Evolutionary conservation across 2,888 invertebrate genomes (phyloP).

Genomic region (Linnaemya vulpina): DNA sequence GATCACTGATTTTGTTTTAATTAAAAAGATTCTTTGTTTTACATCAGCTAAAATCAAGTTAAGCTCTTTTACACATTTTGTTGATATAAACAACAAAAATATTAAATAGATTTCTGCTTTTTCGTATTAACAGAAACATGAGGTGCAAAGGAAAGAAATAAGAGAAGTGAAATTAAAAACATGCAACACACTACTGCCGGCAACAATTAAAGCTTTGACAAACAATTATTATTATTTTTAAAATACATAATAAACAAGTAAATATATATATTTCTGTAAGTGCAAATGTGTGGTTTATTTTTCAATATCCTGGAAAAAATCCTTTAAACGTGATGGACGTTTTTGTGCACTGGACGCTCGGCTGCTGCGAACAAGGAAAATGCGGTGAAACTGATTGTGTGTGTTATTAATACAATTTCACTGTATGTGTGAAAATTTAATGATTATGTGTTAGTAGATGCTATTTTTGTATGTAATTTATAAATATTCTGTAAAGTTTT

Average conservation of each 20-base stretch:
- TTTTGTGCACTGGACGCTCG: not conserved
- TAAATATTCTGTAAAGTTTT: not conserved
- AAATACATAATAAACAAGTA: conserved; percentile 16
- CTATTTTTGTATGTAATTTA: not conserved
- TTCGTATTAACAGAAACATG: not conserved
- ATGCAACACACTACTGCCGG: conserved; percentile 20
- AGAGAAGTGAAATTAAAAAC: not conserved
- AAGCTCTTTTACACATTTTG: conserved; percentile 4
- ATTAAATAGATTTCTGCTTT: not conserved
- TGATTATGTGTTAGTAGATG: not conserved
- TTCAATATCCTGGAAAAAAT: conserved; percentile 18
- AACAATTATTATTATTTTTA: conserved; percentile 2
- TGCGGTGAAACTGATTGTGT: conserved; percentile 1
- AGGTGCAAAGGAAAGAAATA: not conserved
- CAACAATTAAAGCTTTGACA: conserved; percentile 33
- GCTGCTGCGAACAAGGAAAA: conserved; percentile 2
- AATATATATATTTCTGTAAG: not conserved
- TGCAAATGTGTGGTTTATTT: not conserved
- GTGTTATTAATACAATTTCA: not conserved
- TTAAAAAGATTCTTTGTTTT: not conserved
- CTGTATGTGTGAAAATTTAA: not conserved
- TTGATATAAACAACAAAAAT: not conserved
- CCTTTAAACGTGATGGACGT: not conserved
- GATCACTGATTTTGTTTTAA: not conserved
- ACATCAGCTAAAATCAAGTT: not conserved